Evolutionary conservation across 2,113 vertebrate species (phyloP), one percentile per base, ranked within the genome.

Genomic region (Pseudorectes ferrugineus): DNA sequence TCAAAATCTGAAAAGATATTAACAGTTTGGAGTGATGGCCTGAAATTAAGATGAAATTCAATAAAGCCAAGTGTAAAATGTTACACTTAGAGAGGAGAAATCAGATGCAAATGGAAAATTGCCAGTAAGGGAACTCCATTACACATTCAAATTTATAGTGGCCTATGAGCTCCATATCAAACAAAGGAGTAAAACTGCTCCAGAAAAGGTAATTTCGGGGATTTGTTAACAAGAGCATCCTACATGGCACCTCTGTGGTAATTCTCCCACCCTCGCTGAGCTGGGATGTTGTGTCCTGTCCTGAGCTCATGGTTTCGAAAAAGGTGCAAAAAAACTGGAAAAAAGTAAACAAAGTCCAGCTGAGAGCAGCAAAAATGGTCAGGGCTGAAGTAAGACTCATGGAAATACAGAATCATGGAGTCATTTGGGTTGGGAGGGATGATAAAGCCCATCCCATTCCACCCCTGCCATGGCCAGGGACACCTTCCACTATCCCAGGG

Each of bases 1-100:
- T 95, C 94, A 93, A 92, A 97, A 96, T 86, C 91, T 88, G 63
- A 59, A 73, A 85, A 82, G 91, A 91, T 94, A 92, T 93, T 90
- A 95, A 88, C 88, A 81, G 63, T 92, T 94, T 85, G 90, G 90
- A 96, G 85, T 83, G 88, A 93, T 84, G 85, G 91, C 59, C 95
- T 96, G 95, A 97, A 97, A 96, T 94, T 77, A 96, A 93, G 95
- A 94, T 77, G 91, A 95, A 95, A 96, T 96, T 97, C 88, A 95
- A 93, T 96, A 96, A 95, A 96, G 76, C 51, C 79, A 58, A 73
- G 48, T 55, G 61, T 70, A 88, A 96, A 90, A 63, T 4, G 4
- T 58, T 93, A 51, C 90, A 58, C 52, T 93, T 89, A 48, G 17
- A 71, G 67, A 80, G 62, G 36, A 85, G 43, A 77, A 95, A 88